Percentiles rank a stretch among this genome's conserved stretches.
These are phyloP conservation scores for Pangasius mekongensis DNA, from an alignment of 2,797 vertebrate genomes.

Conservation along the genomic window DNA sequence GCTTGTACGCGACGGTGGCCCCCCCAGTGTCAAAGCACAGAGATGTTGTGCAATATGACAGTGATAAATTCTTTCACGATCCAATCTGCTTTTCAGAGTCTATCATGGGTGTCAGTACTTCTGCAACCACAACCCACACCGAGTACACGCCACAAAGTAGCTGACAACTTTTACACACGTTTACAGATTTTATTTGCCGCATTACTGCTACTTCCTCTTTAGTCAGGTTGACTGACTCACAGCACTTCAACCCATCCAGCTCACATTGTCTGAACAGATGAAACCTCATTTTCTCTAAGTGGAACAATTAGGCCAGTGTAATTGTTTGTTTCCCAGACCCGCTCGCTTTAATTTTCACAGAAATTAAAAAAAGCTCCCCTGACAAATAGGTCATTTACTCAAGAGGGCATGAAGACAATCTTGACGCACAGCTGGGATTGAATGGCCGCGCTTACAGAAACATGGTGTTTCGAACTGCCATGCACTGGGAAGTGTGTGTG, in stretches of 20 bases:
- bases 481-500: not conserved
- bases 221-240: not conserved
- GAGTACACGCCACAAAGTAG: not conserved
- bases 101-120: not conserved
- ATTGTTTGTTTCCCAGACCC: conserved; percentile 30
- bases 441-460: not conserved
- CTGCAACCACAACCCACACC: not conserved
- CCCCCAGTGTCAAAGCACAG: not conserved
- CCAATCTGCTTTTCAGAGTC: not conserved
- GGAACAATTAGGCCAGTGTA: not conserved
- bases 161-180: not conserved
- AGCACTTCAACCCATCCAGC: not conserved
- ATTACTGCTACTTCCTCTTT: not conserved
- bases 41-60: not conserved
- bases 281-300: conserved; percentile 20
- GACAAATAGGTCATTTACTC: conserved; percentile 14
- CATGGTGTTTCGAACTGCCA: not conserved
- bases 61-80: not conserved
- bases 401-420: conserved; percentile 1
- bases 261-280: conserved; percentile 1
- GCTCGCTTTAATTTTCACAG: conserved; percentile 3
- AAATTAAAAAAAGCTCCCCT: not conserved
- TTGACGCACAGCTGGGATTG: not conserved
- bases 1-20: not conserved
- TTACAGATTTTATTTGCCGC: not conserved